Evolutionary conservation across 2,888 invertebrate genomes (phyloP).

Genomic region (Lasioglossum lativentre): DNA sequence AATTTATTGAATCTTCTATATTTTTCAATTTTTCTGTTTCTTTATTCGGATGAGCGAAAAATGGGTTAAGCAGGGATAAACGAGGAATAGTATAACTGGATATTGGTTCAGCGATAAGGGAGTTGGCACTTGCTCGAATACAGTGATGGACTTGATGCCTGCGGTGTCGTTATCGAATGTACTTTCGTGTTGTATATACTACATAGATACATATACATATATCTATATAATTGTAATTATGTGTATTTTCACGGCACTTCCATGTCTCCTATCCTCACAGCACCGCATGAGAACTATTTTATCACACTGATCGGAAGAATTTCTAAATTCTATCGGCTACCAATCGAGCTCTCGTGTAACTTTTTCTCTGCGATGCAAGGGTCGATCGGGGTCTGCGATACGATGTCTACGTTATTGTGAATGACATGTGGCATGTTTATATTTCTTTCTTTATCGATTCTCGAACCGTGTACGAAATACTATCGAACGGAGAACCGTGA

Average conservation of each 20-base stretch:
- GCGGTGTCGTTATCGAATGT: constrained; percentile 60
- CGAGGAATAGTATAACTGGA: constrained; percentile 10
- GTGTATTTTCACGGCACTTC: constrained; percentile 82
- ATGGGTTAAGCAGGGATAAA: constrained; percentile 30
- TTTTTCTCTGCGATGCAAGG: constrained; percentile 14
- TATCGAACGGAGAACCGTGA: neutral
- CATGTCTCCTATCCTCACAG: constrained; percentile 83
- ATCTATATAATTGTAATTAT: constrained; percentile 49
- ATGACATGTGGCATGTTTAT: constrained; percentile 55
- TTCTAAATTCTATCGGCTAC: constrained; percentile 14
- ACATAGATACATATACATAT: neutral
- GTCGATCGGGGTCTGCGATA: neutral
- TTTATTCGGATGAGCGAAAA: neutral
- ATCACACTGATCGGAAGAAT: neutral
- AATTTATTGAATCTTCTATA: neutral
- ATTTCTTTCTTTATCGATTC: neutral
- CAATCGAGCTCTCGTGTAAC: neutral
- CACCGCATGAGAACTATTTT: constrained; percentile 79
- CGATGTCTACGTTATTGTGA: constrained; percentile 6
- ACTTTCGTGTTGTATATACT: constrained; percentile 57
- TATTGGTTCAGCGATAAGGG: constrained; percentile 32
- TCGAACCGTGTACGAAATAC: neutral
- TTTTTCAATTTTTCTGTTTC: neutral
- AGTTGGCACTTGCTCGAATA: constrained; percentile 37
- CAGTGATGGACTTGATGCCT: constrained; percentile 50